These are phyloP conservation scores for Promerops cafer DNA, from an alignment of 2,113 vertebrate species.

Conservation along the genomic window DNA sequence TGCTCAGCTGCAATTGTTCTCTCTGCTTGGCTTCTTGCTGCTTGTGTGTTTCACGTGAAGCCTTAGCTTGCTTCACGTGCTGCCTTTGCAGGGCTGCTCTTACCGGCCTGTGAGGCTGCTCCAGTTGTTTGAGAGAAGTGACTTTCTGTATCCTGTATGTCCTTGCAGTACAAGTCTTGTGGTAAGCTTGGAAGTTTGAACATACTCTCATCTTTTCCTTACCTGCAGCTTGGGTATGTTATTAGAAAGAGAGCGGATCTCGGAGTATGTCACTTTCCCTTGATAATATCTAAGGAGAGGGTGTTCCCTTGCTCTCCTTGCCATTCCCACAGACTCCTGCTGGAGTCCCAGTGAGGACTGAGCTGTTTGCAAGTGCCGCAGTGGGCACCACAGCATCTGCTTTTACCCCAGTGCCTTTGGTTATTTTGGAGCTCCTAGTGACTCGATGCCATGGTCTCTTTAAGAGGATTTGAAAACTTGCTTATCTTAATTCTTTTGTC, in stretches of 20 bases:
- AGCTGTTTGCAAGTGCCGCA: background rate
- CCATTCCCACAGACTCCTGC: background rate
- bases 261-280: background rate
- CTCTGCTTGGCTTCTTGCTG: background rate
- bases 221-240: background rate
- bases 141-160: background rate
- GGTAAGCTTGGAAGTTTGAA: background rate
- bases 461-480: background rate
- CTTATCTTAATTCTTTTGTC: constrained; percentile 21
- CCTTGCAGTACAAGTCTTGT: background rate
- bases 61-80: rapidly evolving
- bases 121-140: background rate
- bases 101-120: background rate
- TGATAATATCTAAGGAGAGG: background rate
- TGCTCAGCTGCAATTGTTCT: rapidly evolving
- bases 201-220: background rate
- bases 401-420: background rate
- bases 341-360: background rate
- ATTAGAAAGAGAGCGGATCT: background rate
- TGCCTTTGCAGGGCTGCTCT: background rate
- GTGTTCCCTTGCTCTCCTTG: background rate
- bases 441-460: background rate
- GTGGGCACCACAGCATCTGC: background rate
- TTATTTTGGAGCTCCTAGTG: background rate
- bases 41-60: rapidly evolving